These are phyloP conservation scores for Conus ventricosus DNA, from an alignment of 1,140 invertebrate genomes.

Conservation along the genomic window DNA sequence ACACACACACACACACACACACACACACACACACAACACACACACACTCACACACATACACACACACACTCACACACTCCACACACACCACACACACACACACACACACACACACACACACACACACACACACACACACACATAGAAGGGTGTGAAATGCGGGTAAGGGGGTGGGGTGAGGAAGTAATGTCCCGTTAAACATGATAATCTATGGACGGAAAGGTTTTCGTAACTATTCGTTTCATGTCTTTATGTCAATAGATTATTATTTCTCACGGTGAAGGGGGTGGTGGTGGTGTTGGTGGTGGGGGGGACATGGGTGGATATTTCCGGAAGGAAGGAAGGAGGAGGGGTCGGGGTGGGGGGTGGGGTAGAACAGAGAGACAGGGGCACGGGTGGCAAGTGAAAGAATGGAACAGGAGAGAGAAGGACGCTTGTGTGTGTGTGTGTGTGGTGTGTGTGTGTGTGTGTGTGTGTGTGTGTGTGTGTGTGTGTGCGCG, in stretches of 20 bases:
- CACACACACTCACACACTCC: neutral
- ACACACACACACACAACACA: slow-evolving; percentile 1
- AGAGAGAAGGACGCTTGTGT: neutral
- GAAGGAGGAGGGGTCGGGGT: neutral
- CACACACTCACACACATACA: neutral
- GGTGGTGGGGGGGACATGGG: no score
- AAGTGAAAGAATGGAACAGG: neutral
- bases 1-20: no score
- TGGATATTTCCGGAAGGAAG: no score
- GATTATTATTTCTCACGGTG: no score
- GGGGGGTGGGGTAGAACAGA: neutral
- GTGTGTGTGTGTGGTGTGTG: slow-evolving; percentile 9
- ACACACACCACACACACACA: neutral
- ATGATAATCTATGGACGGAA: no score
- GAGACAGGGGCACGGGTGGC: neutral
- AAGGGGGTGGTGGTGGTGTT: no score
- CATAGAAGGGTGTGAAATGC: neutral
- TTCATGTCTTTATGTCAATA: no score
- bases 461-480: slow-evolving; percentile 20
- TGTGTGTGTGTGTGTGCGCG: neutral
- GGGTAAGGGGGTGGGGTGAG: no score
- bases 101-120: neutral
- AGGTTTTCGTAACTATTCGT: no score
- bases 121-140: neutral
- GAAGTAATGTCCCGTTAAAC: no score